These are phyloP conservation scores for Thunnus maccoyii DNA, from an alignment of 2,113 vertebrate genomes.

Conservation along the genomic window DNA sequence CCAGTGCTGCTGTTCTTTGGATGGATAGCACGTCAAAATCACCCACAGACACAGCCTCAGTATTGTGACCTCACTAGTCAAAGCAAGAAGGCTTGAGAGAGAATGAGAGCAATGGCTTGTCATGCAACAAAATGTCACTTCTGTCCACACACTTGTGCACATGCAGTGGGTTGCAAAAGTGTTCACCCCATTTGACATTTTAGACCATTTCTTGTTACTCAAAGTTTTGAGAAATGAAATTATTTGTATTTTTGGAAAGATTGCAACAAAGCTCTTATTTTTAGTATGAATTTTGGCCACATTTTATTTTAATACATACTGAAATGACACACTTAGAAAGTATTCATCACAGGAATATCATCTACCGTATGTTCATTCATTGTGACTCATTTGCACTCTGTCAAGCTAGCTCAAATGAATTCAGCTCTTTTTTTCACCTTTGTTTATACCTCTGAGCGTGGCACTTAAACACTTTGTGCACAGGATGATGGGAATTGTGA, in stretches of 20 bases:
- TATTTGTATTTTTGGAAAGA: not conserved
- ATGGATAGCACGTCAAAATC: not conserved
- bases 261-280: not conserved
- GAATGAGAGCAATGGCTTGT: slow-evolving; percentile 1
- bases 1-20: not conserved
- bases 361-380: not conserved
- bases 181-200: slow-evolving; percentile 7
- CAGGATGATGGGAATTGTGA: not conserved
- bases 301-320: no score
- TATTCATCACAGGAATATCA: not conserved
- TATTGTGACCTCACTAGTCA: slow-evolving; percentile 39
- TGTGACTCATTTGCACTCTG: not conserved
- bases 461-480: not conserved
- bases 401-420: no score
- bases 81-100: slow-evolving; percentile 13
- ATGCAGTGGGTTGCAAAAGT: not conserved
- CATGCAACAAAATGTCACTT: slow-evolving; percentile 39
- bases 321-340: no score
- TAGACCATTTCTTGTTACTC: not conserved
- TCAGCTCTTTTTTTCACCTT: no score
- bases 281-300: no score
- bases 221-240: not conserved
- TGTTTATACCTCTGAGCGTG: not conserved
- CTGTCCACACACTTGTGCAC: not conserved
- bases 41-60: slow-evolving; percentile 2